A percentile compares a stretch with the other conserved stretches of the same genome.
Evolutionary conservation across 2,113 vertebrate species (phyloP).

Genomic region (human (Homo sapiens)): DNA sequence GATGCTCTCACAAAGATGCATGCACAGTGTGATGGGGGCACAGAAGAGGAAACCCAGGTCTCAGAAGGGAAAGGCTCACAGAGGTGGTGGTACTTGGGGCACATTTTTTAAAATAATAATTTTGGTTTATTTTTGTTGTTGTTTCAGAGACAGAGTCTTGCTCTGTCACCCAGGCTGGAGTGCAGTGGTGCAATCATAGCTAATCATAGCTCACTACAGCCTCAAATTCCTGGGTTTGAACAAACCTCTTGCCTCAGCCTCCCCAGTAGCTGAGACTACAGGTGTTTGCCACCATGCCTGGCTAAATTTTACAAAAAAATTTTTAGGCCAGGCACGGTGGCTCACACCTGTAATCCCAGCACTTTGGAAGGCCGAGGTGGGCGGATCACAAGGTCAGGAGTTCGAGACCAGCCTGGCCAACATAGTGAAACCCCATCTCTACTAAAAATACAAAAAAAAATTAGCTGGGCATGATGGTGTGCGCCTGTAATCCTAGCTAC

Average conservation of each 20-base stretch:
- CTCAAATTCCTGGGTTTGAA: background rate
- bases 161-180: background rate
- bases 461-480: too few relatives aligned
- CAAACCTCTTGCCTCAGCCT: background rate
- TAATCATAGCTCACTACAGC: background rate
- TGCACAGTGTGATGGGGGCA: fast-evolving
- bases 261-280: background rate
- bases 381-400: too few relatives aligned
- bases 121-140: background rate
- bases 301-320: too few relatives aligned
- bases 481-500: too few relatives aligned
- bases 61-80: background rate
- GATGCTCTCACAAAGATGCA: too few relatives aligned
- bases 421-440: too few relatives aligned
- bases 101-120: background rate
- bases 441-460: too few relatives aligned
- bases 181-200: background rate
- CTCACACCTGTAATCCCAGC: too few relatives aligned
- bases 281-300: too few relatives aligned
- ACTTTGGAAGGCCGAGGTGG: too few relatives aligned
- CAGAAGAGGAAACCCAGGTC: background rate
- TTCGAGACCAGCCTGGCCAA: too few relatives aligned
- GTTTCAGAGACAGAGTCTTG: background rate
- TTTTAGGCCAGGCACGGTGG: too few relatives aligned
- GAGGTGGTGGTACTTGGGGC: background rate